phyloP scores from a whole-genome alignment of 2,888 invertebrate genomes.

The Leptinotarsa haldemani region DNA sequence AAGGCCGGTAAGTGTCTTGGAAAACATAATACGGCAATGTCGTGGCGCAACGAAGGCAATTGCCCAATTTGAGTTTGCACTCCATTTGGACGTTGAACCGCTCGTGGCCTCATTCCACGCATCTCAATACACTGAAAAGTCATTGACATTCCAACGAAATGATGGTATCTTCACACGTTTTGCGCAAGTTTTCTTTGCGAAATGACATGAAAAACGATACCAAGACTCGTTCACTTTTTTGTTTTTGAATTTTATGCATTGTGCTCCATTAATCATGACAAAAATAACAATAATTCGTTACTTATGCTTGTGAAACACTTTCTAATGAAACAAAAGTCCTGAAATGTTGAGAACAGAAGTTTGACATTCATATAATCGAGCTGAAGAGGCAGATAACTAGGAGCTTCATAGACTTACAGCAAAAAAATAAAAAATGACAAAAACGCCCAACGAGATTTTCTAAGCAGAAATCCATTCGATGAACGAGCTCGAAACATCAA shows the following conservation, averaged over 20 bases:
- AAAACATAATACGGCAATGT: neutral
- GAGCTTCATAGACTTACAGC: no score
- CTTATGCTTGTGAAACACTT: no score
- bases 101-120: neutral
- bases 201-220: neutral
- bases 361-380: no score
- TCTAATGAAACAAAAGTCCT: no score
- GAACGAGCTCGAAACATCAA: no score
- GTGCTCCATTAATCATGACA: neutral
- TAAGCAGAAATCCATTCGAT: no score
- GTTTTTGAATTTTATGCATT: neutral
- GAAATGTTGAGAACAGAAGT: no score
- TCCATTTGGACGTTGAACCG: neutral
- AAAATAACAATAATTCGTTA: no score
- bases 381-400: no score
- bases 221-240: neutral
- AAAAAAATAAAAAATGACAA: no score
- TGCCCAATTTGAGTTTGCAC: neutral
- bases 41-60: conserved; percentile 11
- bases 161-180: neutral
- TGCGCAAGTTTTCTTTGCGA: neutral
- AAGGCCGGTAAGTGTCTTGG: conserved; percentile 1
- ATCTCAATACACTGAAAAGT: neutral
- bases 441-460: no score
- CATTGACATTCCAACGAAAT: neutral